Evolutionary conservation across 2,113 vertebrate species (phyloP).

Genomic region (Thamnophis sirtalis): DNA sequence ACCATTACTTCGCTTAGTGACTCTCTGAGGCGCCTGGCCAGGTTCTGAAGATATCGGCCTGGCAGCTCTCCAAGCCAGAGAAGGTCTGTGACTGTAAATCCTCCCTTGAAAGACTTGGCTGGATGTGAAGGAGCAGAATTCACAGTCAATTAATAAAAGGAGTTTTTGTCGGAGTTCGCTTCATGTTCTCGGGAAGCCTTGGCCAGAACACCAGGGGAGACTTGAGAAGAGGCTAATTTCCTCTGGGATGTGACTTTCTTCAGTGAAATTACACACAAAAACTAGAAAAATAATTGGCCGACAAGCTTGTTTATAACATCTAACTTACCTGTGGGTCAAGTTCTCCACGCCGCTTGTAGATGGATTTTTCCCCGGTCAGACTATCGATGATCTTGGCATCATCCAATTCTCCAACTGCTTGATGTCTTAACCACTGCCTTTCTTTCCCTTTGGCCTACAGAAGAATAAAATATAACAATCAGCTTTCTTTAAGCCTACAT

Average conservation of each 20-base stretch:
- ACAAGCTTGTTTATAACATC: not conserved
- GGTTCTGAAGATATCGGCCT: too few relatives aligned
- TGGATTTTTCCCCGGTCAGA: constrained; percentile 89
- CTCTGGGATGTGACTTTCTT: not conserved
- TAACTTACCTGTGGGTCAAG: constrained; percentile 86
- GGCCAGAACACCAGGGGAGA: too few relatives aligned
- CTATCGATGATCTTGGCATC: constrained; percentile 97
- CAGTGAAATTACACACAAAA: not conserved
- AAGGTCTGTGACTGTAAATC: too few relatives aligned
- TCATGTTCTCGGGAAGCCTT: too few relatives aligned
- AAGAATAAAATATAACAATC: constrained; percentile 6
- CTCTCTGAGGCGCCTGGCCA: too few relatives aligned
- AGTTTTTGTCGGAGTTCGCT: too few relatives aligned
- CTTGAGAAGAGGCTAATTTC: not conserved
- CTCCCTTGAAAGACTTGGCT: too few relatives aligned
- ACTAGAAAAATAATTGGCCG: not conserved
- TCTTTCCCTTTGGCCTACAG: constrained; percentile 94
- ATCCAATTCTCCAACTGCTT: constrained; percentile 89
- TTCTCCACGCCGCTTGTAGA: constrained; percentile 92
- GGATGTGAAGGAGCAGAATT: too few relatives aligned
- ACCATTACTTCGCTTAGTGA: too few relatives aligned
- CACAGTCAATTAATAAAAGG: too few relatives aligned
- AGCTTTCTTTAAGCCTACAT: not conserved
- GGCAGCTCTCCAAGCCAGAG: too few relatives aligned
- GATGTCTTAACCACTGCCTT: constrained; percentile 93